Evolutionary conservation across 1,140 invertebrate species (phyloP), one percentile per base, ranked within the genome.

Genomic region (Thalassaphorura encarpata): DNA sequence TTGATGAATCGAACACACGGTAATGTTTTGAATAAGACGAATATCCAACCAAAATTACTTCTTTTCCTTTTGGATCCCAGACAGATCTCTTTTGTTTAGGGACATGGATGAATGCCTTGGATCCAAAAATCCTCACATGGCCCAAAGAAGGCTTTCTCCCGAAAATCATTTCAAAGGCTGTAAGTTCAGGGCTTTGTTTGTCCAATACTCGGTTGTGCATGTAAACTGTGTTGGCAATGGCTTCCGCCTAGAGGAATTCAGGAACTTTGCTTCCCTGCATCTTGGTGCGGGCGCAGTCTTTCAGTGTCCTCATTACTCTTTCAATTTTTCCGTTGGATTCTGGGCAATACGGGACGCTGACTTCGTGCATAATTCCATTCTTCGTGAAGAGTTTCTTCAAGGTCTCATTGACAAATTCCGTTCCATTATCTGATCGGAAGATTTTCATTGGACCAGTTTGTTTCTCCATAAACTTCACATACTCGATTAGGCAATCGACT

Each of bases 311-410:
- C 54, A 70, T 71, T 65, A 72, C 71, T 31, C 74, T 61, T 59
- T 78, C 75, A 19, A 74, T 62, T 3, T 75, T 68, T 62, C 72
- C 71, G 71, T 78, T 78, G 66, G 70, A 64, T 56, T 78, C 70
- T 49, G 75, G 73, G 13, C 71, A 75, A 51, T 71, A 67, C 39
- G 71, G 68, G 40, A 73, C 67, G 4, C 71, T 74, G 40, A 68
- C 69, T 50, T 76, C 68, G 68, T 73, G 73, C n/a, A 56, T 61
- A 54, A 77, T 77, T 11, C 75, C 74, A 18, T 58, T 3, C 5
- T 73, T 67, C 31, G 33, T 41, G 39, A 56, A 56, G 21, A 53
- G 49, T 13, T 29, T 29, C 13, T 52, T 19, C 11, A 64, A 23
- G n/a, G 46, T 18, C 13, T 43, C 26, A 29, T 49, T 49, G 1